Evolutionary conservation across 1,140 invertebrate genomes (phyloP).

Genomic region (Drosophila azteca): DNA sequence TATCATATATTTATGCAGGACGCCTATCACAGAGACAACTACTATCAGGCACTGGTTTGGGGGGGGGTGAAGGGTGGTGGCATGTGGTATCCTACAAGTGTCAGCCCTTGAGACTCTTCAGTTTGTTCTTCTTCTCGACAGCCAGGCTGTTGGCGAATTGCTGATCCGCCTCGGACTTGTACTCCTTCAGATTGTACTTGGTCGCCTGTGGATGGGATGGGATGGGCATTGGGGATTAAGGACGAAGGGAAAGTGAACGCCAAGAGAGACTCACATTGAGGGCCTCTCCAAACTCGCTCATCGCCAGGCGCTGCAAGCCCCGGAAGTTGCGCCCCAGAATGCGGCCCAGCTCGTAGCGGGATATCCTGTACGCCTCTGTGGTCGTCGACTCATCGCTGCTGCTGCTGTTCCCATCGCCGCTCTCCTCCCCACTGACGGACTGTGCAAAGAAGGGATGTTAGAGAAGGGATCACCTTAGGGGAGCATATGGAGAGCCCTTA

Average conservation of each 20-base stretch:
- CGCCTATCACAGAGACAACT: conserved; percentile 54
- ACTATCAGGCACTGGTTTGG: conserved; percentile 32
- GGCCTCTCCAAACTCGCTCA: conserved; percentile 73
- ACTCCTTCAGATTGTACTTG: conserved; percentile 70
- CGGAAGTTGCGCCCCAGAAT: conserved; percentile 80
- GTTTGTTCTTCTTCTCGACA: conserved; percentile 73
- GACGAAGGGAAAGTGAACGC: neutral
- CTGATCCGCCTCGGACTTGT: conserved; percentile 69
- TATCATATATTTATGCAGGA: conserved; percentile 2
- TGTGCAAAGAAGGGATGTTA: neutral
- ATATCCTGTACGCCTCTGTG: conserved; percentile 74
- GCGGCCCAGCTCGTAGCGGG: conserved; percentile 78
- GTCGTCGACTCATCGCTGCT: conserved; percentile 52
- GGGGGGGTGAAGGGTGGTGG: neutral
- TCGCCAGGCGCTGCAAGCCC: conserved; percentile 70
- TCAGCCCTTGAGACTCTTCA: conserved; percentile 68
- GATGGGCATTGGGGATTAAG: neutral
- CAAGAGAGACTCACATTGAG: conserved; percentile 57
- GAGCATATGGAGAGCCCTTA: conserved; percentile 13
- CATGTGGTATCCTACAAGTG: conserved; percentile 4
- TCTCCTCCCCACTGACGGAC: conserved; percentile 43
- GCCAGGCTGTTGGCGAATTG: conserved; percentile 79
- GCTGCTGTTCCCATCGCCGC: conserved; percentile 6
- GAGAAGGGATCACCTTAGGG: too few species aligned
- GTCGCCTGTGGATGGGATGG: conserved; percentile 54